phyloP scores from a whole-genome alignment of 2,888 invertebrate species.

The Dicyrtomina minuta region DNA sequence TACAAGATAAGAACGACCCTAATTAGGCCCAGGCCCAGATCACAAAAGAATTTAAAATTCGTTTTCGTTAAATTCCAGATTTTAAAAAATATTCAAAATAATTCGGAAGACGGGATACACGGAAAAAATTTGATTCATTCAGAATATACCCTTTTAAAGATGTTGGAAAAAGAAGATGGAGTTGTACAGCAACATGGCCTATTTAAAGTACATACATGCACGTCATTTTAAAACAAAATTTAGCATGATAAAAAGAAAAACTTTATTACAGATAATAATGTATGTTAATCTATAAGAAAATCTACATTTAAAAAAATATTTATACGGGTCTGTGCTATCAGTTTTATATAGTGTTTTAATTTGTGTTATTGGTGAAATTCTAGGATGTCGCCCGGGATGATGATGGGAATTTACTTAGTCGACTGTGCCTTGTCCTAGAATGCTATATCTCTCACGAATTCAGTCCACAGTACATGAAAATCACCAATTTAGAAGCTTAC shows the following conservation, averaged over 20 bases:
- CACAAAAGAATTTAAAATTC: no score
- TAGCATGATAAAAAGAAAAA: no score
- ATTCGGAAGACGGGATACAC: slow-evolving; percentile 72
- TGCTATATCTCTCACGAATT: slow-evolving; percentile 71
- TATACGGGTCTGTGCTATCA: no score
- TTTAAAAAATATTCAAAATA: slow-evolving; percentile 54
- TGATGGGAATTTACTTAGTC: slow-evolving; percentile 60
- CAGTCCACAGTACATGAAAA: slow-evolving; percentile 61
- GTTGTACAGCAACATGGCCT: slow-evolving; percentile 76
- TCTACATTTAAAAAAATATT: no score
- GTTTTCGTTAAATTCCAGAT: slow-evolving; percentile 36
- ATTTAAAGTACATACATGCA: no score
- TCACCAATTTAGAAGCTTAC: slow-evolving; percentile 72
- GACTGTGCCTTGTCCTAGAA: slow-evolving; percentile 72
- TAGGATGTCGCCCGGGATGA: slow-evolving; percentile 72
- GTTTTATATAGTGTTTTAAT: slow-evolving; percentile 4
- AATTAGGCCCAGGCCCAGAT: no score
- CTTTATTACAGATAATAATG: slow-evolving; percentile 39
- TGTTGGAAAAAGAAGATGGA: slow-evolving; percentile 69
- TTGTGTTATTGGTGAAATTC: no score
- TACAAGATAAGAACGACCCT: no score
- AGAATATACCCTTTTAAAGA: slow-evolving; percentile 71
- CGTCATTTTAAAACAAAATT: no score
- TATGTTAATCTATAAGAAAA: no score
- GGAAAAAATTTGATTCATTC: slow-evolving; percentile 77